Conservation (phyloP, 2,113 vertebrate species). For the Tychaedon coryphoeus region DNA sequence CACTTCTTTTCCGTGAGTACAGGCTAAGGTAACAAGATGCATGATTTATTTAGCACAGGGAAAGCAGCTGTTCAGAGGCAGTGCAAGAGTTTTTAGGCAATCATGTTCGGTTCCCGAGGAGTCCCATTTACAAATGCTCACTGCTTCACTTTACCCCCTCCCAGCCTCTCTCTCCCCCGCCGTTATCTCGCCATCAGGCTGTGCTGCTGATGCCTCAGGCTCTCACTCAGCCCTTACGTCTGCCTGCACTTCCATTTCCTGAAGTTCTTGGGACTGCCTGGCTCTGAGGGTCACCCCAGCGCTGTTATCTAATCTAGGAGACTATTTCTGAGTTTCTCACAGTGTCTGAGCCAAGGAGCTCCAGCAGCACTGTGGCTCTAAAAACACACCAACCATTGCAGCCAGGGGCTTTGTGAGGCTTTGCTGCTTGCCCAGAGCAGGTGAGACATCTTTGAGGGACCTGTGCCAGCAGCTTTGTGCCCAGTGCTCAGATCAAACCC, state of each 20-base stretch:
- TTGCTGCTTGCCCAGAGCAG: neutral
- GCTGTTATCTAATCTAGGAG: neutral
- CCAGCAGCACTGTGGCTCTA: neutral
- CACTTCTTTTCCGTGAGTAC: neutral
- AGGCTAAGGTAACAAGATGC: slow-evolving; percentile 38
- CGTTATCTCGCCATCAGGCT: neutral
- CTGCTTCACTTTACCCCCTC: neutral
- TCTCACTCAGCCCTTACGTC: neutral
- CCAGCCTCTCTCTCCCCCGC: neutral
- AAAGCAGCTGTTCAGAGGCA: slow-evolving; percentile 38
- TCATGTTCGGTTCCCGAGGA: neutral
- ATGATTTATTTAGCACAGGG: slow-evolving; percentile 51
- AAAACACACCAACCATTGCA: neutral
- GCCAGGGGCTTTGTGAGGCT: neutral
- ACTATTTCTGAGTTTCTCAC: neutral
- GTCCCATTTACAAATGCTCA: slow-evolving; percentile 4
- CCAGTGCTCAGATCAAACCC: neutral
- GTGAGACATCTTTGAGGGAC: neutral
- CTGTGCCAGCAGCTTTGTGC: neutral
- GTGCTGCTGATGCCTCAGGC: neutral
- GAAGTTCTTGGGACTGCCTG: neutral
- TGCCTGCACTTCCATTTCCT: neutral
- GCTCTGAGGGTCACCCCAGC: neutral
- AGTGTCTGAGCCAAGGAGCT: neutral
- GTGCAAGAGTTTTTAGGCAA: slow-evolving; percentile 4